These are phyloP conservation scores for Bombus vancouverensis DNA, from an alignment of 1,140 invertebrate species.

Conservation along the genomic window DNA sequence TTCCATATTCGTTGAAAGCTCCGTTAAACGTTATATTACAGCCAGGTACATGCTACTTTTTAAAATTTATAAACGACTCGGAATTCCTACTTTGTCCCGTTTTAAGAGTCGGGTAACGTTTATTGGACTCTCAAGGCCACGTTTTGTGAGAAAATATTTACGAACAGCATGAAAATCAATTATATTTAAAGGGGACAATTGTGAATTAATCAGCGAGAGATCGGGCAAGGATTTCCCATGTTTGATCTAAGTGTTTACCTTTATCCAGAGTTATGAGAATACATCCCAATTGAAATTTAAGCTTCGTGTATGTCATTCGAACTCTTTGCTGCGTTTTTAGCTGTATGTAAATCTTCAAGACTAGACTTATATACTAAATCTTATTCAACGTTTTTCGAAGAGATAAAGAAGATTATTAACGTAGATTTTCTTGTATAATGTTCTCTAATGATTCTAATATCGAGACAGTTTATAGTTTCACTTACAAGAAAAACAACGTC, in stretches of 20 bases:
- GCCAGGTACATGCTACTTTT: not conserved
- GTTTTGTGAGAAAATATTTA: not conserved
- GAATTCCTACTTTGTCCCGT: not conserved
- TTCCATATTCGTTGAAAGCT: constrained; percentile 42
- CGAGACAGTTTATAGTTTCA: not conserved
- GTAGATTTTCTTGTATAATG: not conserved
- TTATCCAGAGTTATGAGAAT: not conserved
- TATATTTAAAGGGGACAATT: not conserved
- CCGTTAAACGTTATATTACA: constrained; percentile 41
- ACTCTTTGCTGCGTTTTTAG: not conserved
- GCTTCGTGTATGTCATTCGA: not conserved
- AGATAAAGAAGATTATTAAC: not conserved
- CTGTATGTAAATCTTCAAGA: not conserved
- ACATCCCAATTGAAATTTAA: not conserved
- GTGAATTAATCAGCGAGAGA: not conserved
- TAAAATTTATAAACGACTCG: constrained; percentile 14
- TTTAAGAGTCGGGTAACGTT: not conserved
- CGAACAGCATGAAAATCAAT: not conserved
- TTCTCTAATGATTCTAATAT: not conserved
- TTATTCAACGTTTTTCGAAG: not conserved
- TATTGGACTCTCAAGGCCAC: not conserved
- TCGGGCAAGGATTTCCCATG: not conserved
- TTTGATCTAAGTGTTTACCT: not conserved
- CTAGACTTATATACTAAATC: not conserved
- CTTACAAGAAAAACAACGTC: not conserved